Conservation (phyloP, 2,888 invertebrate species). For the Drosophila anomelani region DNA sequence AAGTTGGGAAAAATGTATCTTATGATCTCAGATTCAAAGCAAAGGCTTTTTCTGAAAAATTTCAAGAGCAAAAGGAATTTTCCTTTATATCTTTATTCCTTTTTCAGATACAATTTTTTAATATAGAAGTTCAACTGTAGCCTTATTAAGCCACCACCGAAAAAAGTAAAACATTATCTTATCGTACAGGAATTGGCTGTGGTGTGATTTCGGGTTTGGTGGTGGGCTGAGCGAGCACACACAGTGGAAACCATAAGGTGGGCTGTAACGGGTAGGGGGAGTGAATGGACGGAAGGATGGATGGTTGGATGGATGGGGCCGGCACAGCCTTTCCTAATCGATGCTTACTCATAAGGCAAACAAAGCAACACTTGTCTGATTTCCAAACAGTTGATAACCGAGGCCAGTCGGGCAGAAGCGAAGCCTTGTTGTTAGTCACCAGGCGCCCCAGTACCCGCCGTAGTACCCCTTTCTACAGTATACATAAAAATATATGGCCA, state of each 20-base stretch:
- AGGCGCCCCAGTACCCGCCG: conserved; percentile 13
- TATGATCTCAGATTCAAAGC: neutral
- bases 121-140: conserved; percentile 15
- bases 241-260: conserved; percentile 13
- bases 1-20: neutral
- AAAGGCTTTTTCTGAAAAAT: too few species aligned
- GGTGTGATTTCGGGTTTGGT: conserved; percentile 22
- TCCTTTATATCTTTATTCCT: neutral
- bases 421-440: conserved; percentile 58
- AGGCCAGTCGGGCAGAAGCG: conserved; percentile 24
- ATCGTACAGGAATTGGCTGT: conserved; percentile 33
- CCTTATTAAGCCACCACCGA: conserved; percentile 26
- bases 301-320: conserved; percentile 3
- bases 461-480: neutral
- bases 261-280: neutral
- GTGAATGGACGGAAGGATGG: conserved; percentile 10
- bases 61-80: neutral
- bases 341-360: conserved; percentile 70
- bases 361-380: conserved; percentile 71
- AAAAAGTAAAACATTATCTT: conserved; percentile 25
- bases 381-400: conserved; percentile 73
- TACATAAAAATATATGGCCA: neutral
- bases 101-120: neutral
- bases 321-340: conserved; percentile 66
- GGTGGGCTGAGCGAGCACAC: conserved; percentile 19